A percentile compares a stretch with the other conserved stretches of the same genome.
These are phyloP conservation scores for Mustelus asterias DNA, from an alignment of 2,113 vertebrate species.

Conservation along the genomic window DNA sequence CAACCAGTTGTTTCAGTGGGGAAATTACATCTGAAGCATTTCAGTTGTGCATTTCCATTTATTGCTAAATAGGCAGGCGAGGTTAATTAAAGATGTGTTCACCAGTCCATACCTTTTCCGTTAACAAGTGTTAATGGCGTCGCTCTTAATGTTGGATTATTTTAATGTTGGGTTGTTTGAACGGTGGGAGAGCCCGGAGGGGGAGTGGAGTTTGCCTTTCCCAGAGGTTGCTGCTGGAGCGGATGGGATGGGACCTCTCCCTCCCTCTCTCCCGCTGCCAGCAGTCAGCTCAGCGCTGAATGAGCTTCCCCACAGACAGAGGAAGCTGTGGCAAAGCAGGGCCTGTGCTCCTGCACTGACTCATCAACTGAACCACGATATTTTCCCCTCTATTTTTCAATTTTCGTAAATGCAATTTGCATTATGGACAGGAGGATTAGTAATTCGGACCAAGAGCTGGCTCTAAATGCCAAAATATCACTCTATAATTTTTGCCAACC, in stretches of 20 bases:
- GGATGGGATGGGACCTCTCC: background rate
- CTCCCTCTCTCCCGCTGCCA: background rate
- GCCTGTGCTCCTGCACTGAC: conserved; percentile 11
- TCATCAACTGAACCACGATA: background rate
- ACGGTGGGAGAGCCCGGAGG: background rate
- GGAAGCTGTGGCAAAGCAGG: background rate
- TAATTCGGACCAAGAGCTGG: background rate
- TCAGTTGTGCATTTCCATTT: background rate
- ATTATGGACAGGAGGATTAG: background rate
- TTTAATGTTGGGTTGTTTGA: no score
- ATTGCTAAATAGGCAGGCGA: background rate
- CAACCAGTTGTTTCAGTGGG: background rate
- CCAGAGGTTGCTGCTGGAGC: background rate
- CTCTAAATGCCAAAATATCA: background rate
- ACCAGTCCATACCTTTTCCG: background rate
- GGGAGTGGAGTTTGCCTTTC: background rate
- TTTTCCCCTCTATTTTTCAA: background rate
- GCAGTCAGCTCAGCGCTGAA: background rate
- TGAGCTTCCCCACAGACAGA: background rate
- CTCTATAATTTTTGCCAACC: background rate
- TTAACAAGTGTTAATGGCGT: conserved; percentile 23
- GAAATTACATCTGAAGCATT: background rate
- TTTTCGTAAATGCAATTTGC: background rate
- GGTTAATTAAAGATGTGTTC: background rate
- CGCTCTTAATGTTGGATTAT: background rate